Evolutionary conservation across 2,113 vertebrate species (phyloP).

Genomic region (Orycteropus afer): DNA sequence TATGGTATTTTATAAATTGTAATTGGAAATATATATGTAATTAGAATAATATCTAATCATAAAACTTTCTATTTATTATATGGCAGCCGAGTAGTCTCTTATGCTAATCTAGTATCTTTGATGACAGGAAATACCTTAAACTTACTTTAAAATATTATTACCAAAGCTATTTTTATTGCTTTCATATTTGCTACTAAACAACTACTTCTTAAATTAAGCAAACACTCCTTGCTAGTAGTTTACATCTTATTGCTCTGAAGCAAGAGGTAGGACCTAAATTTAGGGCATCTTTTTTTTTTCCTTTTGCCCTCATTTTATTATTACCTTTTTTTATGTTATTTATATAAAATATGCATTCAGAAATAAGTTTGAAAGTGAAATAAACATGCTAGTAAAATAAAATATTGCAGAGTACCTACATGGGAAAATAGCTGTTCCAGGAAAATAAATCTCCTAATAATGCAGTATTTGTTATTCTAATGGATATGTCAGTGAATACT

Average conservation of each 20-base stretch:
- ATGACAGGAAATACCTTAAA: background rate
- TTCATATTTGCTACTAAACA: background rate
- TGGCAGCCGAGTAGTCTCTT: background rate
- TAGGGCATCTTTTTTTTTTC: background rate
- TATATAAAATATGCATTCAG: conserved; percentile 22
- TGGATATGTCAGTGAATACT: conserved; percentile 43
- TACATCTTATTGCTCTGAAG: conserved; percentile 35
- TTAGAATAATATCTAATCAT: background rate
- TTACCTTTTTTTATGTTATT: conserved; percentile 46
- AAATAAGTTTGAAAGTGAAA: conserved; percentile 59
- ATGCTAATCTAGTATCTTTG: background rate
- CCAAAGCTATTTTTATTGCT: conserved; percentile 32
- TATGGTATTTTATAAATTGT: background rate
- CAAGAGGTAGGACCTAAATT: background rate
- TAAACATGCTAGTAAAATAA: conserved; percentile 19
- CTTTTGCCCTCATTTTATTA: background rate
- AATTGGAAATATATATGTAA: background rate
- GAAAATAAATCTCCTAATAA: conserved; percentile 69
- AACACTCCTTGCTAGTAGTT: background rate
- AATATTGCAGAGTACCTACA: background rate
- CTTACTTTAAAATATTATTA: background rate
- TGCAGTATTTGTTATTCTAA: conserved; percentile 67
- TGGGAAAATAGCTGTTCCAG: conserved; percentile 58
- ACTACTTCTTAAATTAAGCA: background rate
- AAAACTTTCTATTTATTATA: background rate